Percentiles rank a stretch among this genome's conserved stretches.
These are phyloP conservation scores for Parasteatoda tepidariorum DNA, from an alignment of 1,140 invertebrate genomes.

Conservation along the genomic window DNA sequence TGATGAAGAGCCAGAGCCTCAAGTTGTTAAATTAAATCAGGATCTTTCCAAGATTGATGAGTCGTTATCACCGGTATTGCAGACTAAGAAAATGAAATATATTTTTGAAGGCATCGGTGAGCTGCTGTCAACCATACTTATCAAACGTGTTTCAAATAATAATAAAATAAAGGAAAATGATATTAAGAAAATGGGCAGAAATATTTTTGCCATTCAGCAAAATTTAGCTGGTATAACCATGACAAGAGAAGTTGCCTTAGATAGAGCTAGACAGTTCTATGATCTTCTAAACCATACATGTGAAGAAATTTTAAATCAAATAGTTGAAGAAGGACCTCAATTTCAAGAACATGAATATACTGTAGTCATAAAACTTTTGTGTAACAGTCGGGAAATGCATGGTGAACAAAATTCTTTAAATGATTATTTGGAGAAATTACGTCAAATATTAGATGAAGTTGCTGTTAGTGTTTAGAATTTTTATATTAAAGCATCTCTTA, in stretches of 20 bases:
- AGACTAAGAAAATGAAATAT: slow-evolving; percentile 85
- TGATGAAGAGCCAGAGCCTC: slow-evolving; percentile 82
- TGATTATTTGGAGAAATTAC: slow-evolving; percentile 74
- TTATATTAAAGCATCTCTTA: no score
- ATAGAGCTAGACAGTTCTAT: slow-evolving; percentile 89
- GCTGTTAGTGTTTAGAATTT: slow-evolving; percentile 74
- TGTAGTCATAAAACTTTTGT: slow-evolving; percentile 82
- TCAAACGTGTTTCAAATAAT: slow-evolving; percentile 83
- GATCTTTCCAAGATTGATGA: slow-evolving; percentile 84
- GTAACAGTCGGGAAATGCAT: slow-evolving; percentile 72
- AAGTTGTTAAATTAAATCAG: slow-evolving; percentile 83
- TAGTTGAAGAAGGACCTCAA: slow-evolving; percentile 83
- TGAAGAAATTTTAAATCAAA: slow-evolving; percentile 85
- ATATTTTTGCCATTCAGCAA: slow-evolving; percentile 88
- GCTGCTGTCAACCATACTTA: slow-evolving; percentile 85
- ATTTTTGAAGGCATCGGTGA: slow-evolving; percentile 94
- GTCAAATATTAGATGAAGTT: slow-evolving; percentile 77
- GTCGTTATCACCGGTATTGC: slow-evolving; percentile 78
- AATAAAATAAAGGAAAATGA: slow-evolving; percentile 83
- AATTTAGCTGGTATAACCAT: slow-evolving; percentile 86
- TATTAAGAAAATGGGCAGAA: slow-evolving; percentile 84
- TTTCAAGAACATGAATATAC: slow-evolving; percentile 89
- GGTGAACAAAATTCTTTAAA: slow-evolving; percentile 68
- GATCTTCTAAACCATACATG: slow-evolving; percentile 86
- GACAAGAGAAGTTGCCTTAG: slow-evolving; percentile 84